Evolutionary conservation across 2,113 vertebrate genomes (phyloP).

Genomic region (Tylochromis polylepis): DNA sequence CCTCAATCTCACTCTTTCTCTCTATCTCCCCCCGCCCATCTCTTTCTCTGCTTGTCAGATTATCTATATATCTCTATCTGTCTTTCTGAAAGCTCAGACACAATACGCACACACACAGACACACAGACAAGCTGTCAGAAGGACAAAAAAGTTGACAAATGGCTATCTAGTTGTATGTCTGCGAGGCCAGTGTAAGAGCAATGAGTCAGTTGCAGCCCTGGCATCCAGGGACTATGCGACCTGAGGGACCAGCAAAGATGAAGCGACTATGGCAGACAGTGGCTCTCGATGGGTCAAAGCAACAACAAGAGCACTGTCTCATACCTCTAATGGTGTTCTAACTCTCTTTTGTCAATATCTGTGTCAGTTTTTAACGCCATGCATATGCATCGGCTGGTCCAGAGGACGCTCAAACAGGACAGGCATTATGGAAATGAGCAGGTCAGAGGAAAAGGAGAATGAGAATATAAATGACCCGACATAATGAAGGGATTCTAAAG

Average conservation of each 20-base stretch:
- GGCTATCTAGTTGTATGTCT: slow-evolving; percentile 38
- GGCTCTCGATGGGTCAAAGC: slow-evolving; percentile 26
- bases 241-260: slow-evolving; percentile 37
- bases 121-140: slow-evolving; percentile 42
- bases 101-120: background rate
- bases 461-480: slow-evolving; percentile 56
- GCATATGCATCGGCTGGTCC: slow-evolving; percentile 17
- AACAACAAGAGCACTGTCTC: slow-evolving; percentile 16
- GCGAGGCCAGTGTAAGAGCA: slow-evolving; percentile 46
- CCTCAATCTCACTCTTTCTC: background rate
- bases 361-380: slow-evolving; percentile 14
- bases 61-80: slow-evolving; percentile 65
- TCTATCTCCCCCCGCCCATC: slow-evolving; percentile 24
- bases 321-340: background rate
- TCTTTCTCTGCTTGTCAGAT: slow-evolving; percentile 61
- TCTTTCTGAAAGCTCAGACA: slow-evolving; percentile 51
- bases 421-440: slow-evolving; percentile 52
- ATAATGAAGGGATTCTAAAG: slow-evolving; percentile 45
- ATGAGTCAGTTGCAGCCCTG: slow-evolving; percentile 47
- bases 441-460: slow-evolving; percentile 28
- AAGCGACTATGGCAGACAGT: slow-evolving; percentile 8
- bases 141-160: slow-evolving; percentile 58
- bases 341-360: slow-evolving; percentile 19
- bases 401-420: slow-evolving; percentile 20
- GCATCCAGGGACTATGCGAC: slow-evolving; percentile 30